Base-by-base conservation (phyloP, 2,888 invertebrate species). In the Microctonus aethiopoides region DNA sequence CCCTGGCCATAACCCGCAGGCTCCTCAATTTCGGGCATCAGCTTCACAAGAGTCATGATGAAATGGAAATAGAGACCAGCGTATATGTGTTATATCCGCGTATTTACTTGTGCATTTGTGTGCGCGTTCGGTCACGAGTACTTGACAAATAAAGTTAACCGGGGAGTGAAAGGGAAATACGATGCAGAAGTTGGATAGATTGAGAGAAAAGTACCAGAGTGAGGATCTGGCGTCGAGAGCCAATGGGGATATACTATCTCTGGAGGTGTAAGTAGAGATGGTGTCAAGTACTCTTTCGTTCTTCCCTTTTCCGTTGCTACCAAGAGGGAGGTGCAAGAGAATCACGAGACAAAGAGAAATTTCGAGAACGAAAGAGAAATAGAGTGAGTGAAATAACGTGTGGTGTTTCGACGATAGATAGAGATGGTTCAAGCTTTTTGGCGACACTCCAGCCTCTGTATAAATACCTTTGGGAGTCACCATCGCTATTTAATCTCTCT, bases 381-480 rank as follows among this genome's bases (percentile, higher is more conserved):
- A 41, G n/a, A 56, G 62, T 63, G 46, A 56, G 46, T 51, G 60
- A 67, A 63, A 65, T 51, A n/a, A 62, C 57, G 32, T 41, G 57
- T 32, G 41, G 74, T 77, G 78, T 76, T 79, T 76, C 72, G 77
- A 79, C 81, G 82, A 81, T 81, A 83, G 82, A 81, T 83, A 81
- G 81, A 82, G 79, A 79, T 79, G 79, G 77, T 79, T 80, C 82
- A 70, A 81, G 83, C 79, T 81, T 85, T 84, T 85, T 86, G 86
- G 85, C 86, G 80, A 76, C 81, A 79, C 80, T 85, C 85, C 86
- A 85, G 79, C 72, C 64, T 78, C 76, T 80, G 79, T 84, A 83
- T 84, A 85, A 85, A 85, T 84, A 84, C 81, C 79, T 78, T 79
- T 76, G 77, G 79, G 80, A 82, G 80, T 81, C 79, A 80, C 77